Percentiles rank a stretch among this genome's conserved stretches.
phyloP scores from a whole-genome alignment of 1,140 invertebrate species.

The Atopsyche davidsoni region DNA sequence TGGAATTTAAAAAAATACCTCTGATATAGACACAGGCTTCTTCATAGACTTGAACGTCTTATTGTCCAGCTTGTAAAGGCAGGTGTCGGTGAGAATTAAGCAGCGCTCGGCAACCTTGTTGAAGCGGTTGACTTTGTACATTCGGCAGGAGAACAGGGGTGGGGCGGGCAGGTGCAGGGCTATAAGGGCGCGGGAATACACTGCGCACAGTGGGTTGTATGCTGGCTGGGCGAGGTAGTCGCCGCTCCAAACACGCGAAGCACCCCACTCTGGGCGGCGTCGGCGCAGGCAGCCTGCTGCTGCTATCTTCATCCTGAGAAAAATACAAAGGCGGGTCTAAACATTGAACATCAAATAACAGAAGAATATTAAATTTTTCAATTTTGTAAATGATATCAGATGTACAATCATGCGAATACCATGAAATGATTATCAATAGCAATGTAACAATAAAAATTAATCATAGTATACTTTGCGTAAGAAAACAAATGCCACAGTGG shows the following conservation, averaged over 20 bases:
- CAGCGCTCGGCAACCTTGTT: slow-evolving; percentile 87
- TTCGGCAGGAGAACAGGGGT: slow-evolving; percentile 53
- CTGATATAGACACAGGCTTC: slow-evolving; percentile 71
- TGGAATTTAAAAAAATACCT: slow-evolving; percentile 57
- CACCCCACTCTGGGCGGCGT: slow-evolving; percentile 76
- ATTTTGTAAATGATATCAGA: no score
- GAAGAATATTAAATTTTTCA: no score
- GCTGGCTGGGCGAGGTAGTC: slow-evolving; percentile 76
- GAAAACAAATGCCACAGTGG: no score
- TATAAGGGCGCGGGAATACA: slow-evolving; percentile 61
- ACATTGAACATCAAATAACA: no score
- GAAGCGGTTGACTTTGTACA: slow-evolving; percentile 62
- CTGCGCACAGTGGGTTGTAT: slow-evolving; percentile 69
- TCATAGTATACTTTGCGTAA: no score
- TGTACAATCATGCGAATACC: no score
- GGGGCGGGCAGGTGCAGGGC: slow-evolving; percentile 20
- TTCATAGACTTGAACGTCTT: slow-evolving; percentile 84
- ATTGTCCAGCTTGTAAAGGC: slow-evolving; percentile 86
- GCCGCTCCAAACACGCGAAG: slow-evolving; percentile 79
- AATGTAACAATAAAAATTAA: no score
- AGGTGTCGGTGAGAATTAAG: slow-evolving; percentile 79
- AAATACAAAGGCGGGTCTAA: no score
- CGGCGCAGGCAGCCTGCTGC: slow-evolving; percentile 72
- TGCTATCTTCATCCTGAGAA: slow-evolving; percentile 59
- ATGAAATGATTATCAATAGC: no score